A percentile compares a stretch with the other conserved stretches of the same genome.
phyloP scores from a whole-genome alignment of 1,140 invertebrate genomes.

The Danaus plexippus region DNA sequence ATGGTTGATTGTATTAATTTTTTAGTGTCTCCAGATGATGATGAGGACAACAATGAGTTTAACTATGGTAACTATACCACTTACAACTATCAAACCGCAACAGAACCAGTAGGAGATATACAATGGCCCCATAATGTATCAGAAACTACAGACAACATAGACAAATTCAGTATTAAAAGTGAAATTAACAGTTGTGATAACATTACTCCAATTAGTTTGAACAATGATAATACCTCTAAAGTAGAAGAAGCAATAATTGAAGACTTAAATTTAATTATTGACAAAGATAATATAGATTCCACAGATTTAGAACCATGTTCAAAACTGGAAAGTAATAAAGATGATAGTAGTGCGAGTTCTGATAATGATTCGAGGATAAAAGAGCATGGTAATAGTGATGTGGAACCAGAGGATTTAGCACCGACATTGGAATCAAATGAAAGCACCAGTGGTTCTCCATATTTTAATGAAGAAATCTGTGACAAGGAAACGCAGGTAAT shows the following conservation, averaged over 20 bases:
- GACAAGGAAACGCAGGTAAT: too few relatives aligned
- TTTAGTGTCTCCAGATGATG: conserved; percentile 60
- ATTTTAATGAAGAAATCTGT: conserved; percentile 1
- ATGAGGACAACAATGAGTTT: conserved; percentile 43
- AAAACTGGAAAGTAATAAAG: too few relatives aligned
- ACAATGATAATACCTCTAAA: conserved; percentile 29
- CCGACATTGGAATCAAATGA: neutral
- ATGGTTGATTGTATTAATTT: conserved; percentile 18
- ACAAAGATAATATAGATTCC: conserved; percentile 28
- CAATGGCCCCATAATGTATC: conserved; percentile 15
- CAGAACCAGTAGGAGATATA: conserved; percentile 17
- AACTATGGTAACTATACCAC: conserved; percentile 44
- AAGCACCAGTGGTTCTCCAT: neutral
- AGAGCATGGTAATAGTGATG: conserved; percentile 20
- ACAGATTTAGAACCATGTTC: conserved; percentile 6
- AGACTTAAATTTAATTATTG: conserved; percentile 64
- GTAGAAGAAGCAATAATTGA: conserved; percentile 57
- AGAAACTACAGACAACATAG: conserved; percentile 9
- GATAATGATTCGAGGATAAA: conserved; percentile 19
- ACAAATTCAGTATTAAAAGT: conserved; percentile 1
- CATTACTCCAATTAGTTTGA: conserved; percentile 19
- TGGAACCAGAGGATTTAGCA: conserved; percentile 6
- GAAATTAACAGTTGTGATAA: conserved; percentile 19
- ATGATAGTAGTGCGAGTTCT: conserved; percentile 14
- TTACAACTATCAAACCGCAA: conserved; percentile 22